phyloP scores from a whole-genome alignment of 2,797 vertebrate genomes.

The Clarias fuscus region DNA sequence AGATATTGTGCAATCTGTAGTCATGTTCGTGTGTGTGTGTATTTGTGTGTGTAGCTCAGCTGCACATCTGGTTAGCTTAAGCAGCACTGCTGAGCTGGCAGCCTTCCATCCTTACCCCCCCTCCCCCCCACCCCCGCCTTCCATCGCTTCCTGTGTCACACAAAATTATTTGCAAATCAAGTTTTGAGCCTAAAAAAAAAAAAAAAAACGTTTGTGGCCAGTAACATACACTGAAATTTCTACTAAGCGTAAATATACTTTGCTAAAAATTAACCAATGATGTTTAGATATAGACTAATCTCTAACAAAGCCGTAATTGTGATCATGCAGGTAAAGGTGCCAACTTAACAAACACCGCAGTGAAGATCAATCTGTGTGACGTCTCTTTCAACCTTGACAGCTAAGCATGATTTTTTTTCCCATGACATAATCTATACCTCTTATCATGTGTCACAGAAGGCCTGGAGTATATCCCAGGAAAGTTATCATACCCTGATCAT shows the following conservation, averaged over 20 bases:
- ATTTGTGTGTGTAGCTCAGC: neutral
- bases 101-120: neutral
- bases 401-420: neutral
- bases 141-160: neutral
- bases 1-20: constrained; percentile 3
- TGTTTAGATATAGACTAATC: neutral
- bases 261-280: neutral
- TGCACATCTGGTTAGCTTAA: constrained; percentile 60
- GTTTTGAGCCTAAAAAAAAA: neutral
- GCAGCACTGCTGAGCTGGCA: neutral
- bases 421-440: neutral
- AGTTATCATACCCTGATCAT: too few relatives aligned
- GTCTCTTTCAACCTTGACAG: neutral
- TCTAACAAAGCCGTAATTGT: neutral
- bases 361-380: neutral
- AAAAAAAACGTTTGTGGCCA: neutral
- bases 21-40: neutral
- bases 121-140: neutral
- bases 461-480: too few relatives aligned
- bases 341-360: neutral
- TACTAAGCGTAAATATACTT: neutral
- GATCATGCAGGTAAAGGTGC: neutral
- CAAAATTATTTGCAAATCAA: neutral
- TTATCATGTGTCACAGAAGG: too few relatives aligned
- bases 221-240: neutral